A percentile compares a stretch with the other conserved stretches of the same genome.
Evolutionary conservation across 2,113 vertebrate genomes (phyloP).

Genomic region (Pipra filicauda): DNA sequence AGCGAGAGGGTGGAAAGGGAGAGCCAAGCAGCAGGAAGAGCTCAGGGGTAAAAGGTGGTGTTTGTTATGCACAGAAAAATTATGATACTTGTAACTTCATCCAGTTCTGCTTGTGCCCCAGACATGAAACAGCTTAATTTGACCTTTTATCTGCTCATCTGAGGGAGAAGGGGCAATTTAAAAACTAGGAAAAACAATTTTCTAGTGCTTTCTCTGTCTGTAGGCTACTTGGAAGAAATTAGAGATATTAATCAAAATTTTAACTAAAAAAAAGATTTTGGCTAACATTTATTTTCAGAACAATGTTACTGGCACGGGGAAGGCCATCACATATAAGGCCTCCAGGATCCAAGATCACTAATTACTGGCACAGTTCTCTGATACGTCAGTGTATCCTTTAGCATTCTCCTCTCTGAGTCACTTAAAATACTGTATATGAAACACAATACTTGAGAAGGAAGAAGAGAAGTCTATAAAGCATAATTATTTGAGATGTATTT

Average conservation of each 20-base stretch:
- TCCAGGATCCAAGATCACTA: not conserved
- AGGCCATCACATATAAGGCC: not conserved
- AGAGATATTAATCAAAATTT: not conserved
- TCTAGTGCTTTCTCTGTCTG: not conserved
- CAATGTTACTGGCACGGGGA: not conserved
- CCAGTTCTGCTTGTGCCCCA: not conserved
- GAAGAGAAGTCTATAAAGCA: not conserved
- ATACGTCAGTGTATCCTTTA: not conserved
- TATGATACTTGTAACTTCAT: not conserved
- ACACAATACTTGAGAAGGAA: not conserved
- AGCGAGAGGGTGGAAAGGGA: fast-evolving
- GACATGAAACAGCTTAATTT: not conserved
- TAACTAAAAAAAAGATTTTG: not conserved
- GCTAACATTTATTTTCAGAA: not conserved
- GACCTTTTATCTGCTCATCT: not conserved
- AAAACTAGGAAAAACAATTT: not conserved
- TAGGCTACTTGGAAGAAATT: not conserved
- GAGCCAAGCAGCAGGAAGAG: not conserved
- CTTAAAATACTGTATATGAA: not conserved
- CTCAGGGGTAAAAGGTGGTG: not conserved
- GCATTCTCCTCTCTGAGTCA: not conserved
- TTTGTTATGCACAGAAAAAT: not conserved
- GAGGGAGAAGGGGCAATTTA: not conserved
- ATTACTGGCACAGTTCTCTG: not conserved
- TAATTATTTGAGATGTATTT: not conserved